Percentiles rank a stretch among this genome's conserved stretches.
Conservation (phyloP, 2,797 vertebrate species). For the Nasua narica region DNA sequence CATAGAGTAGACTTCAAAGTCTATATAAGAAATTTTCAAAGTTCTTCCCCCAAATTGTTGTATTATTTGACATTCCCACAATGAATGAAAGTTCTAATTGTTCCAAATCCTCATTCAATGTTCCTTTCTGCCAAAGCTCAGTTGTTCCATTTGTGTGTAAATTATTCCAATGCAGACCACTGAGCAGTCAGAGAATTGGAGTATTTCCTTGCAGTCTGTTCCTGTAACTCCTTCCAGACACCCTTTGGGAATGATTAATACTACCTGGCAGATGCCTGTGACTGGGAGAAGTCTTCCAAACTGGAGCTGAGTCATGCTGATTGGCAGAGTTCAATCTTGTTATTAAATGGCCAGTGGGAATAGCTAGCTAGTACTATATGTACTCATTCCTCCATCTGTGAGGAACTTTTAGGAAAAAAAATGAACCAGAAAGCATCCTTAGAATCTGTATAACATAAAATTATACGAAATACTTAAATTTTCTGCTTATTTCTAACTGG, state of each 20-base stretch:
- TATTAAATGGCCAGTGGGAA: neutral
- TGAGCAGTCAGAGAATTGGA: neutral
- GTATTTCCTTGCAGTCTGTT: neutral
- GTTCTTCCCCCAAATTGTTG: neutral
- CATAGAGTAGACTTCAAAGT: neutral
- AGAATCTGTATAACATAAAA: neutral
- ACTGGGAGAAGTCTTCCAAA: neutral
- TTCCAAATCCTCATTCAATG: neutral
- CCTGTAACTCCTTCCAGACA: neutral
- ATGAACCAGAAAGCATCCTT: neutral
- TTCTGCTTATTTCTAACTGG: neutral
- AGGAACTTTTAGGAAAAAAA: neutral
- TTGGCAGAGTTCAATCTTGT: neutral
- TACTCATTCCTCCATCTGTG: accelerated
- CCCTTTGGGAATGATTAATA: neutral
- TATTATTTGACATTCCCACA: neutral
- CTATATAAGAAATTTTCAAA: neutral
- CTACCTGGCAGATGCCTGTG: neutral
- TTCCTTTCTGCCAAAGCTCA: neutral
- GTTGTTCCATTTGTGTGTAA: conserved; percentile 36
- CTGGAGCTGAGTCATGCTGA: neutral
- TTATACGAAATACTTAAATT: neutral
- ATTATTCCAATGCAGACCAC: neutral
- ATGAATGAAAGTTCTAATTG: neutral
- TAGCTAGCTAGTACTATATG: neutral